A percentile compares a stretch with the other conserved stretches of the same genome.
These are phyloP conservation scores for Anguilla obscura DNA, from an alignment of 2,797 vertebrate species.

Conservation along the genomic window DNA sequence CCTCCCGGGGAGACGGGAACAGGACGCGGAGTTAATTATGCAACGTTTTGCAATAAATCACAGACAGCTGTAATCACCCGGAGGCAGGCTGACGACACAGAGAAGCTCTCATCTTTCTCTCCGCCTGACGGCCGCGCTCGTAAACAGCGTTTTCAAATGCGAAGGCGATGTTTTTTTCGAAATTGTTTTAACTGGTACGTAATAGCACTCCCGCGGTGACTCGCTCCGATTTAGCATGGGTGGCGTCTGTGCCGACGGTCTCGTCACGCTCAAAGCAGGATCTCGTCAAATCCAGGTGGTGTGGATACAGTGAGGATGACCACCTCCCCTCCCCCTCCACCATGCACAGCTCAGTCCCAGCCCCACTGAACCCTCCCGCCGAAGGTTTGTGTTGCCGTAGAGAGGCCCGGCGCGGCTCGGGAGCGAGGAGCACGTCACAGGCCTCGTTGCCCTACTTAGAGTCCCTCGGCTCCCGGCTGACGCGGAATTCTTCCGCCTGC, in stretches of 20 bases:
- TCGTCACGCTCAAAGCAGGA: background rate
- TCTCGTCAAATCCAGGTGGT: background rate
- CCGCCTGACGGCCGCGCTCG: background rate
- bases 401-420: background rate
- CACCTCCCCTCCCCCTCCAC: background rate
- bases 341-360: background rate
- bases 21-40: slow-evolving; percentile 6
- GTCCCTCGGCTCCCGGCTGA: background rate
- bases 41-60: slow-evolving; percentile 10
- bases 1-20: background rate
- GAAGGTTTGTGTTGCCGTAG: background rate
- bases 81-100: background rate
- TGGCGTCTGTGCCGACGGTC: background rate
- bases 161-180: background rate
- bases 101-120: background rate
- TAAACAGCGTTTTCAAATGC: background rate
- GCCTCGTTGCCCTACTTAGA: background rate
- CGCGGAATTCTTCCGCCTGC: background rate
- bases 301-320: background rate
- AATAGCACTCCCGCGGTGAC: background rate
- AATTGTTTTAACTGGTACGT: background rate
- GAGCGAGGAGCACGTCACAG: background rate
- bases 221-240: background rate
- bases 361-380: background rate
- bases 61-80: background rate